phyloP scores from a whole-genome alignment of 1,140 invertebrate species.

The Eufriesea mexicana region DNA sequence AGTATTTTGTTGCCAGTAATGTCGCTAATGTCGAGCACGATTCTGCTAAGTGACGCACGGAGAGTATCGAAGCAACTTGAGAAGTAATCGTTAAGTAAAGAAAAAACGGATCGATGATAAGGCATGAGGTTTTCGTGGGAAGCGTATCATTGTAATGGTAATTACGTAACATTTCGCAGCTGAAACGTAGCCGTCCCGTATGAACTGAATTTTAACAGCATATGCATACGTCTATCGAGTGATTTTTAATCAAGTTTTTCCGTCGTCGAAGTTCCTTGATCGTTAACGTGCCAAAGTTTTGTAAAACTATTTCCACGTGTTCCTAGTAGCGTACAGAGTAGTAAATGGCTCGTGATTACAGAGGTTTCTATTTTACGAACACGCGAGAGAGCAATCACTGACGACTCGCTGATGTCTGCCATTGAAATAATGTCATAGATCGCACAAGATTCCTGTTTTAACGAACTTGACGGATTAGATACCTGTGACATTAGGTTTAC shows the following conservation, averaged over 20 bases:
- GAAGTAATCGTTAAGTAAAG: not conserved
- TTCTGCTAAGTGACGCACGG: not conserved
- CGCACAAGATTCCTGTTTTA: conserved; percentile 53
- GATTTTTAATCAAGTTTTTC: conserved; percentile 26
- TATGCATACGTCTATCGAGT: not conserved
- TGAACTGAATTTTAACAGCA: conserved; percentile 12
- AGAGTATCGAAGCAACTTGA: conserved; percentile 2
- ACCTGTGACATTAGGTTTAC: not conserved
- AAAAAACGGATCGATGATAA: not conserved
- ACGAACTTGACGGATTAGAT: not conserved
- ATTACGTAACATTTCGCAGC: not conserved
- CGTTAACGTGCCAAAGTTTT: conserved; percentile 60
- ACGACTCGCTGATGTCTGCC: conserved; percentile 25
- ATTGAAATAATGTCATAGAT: conserved; percentile 46
- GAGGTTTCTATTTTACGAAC: conserved; percentile 54
- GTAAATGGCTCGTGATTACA: conserved; percentile 18
- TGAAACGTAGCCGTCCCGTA: conserved; percentile 16
- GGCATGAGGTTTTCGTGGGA: not conserved
- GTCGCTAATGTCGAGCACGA: conserved; percentile 13
- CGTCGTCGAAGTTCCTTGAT: conserved; percentile 49
- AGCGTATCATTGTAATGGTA: conserved; percentile 9
- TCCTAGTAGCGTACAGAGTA: conserved; percentile 38
- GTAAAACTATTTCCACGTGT: conserved; percentile 34
- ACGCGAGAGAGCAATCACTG: conserved; percentile 42
- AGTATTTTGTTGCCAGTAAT: conserved; percentile 61